phyloP scores from a whole-genome alignment of 2,113 vertebrate genomes.

The Aldabrachelys gigantea region DNA sequence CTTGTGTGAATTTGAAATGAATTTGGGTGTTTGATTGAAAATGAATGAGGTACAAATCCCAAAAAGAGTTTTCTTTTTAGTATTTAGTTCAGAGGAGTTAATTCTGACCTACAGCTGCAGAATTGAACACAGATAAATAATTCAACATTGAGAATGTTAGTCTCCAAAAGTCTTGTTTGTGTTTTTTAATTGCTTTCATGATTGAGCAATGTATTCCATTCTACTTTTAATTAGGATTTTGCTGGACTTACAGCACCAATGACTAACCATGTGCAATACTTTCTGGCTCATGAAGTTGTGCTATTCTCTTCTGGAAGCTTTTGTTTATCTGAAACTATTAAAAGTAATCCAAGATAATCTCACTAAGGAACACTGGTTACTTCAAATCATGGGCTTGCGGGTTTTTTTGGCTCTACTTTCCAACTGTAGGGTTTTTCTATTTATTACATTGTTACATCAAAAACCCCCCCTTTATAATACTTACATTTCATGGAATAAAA shows the following conservation, averaged over 20 bases:
- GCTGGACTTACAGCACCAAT: neutral
- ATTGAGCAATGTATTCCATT: slow-evolving; percentile 63
- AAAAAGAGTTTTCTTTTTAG: slow-evolving; percentile 68
- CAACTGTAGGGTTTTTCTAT: neutral
- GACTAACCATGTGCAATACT: neutral
- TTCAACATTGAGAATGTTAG: slow-evolving; percentile 40
- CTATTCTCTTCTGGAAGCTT: slow-evolving; percentile 32
- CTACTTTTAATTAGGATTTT: slow-evolving; percentile 51
- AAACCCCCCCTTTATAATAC: neutral
- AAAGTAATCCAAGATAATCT: slow-evolving; percentile 63
- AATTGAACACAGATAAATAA: slow-evolving; percentile 61
- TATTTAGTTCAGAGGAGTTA: slow-evolving; percentile 61
- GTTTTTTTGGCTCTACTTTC: neutral
- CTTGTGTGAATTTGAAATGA: slow-evolving; percentile 77
- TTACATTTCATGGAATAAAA: neutral
- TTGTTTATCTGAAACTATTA: slow-evolving; percentile 56
- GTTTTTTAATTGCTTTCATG: slow-evolving; percentile 69
- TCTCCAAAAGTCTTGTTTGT: slow-evolving; percentile 46
- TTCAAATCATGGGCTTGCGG: slow-evolving; percentile 45
- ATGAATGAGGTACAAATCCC: slow-evolving; percentile 74
- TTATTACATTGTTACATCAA: neutral
- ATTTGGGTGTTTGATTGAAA: slow-evolving; percentile 75
- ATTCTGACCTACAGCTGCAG: slow-evolving; percentile 69
- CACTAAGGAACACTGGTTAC: slow-evolving; percentile 51
- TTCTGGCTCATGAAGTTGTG: slow-evolving; percentile 23